phyloP scores from a whole-genome alignment of 2,797 vertebrate genomes.

The Macropus fuliginosus region DNA sequence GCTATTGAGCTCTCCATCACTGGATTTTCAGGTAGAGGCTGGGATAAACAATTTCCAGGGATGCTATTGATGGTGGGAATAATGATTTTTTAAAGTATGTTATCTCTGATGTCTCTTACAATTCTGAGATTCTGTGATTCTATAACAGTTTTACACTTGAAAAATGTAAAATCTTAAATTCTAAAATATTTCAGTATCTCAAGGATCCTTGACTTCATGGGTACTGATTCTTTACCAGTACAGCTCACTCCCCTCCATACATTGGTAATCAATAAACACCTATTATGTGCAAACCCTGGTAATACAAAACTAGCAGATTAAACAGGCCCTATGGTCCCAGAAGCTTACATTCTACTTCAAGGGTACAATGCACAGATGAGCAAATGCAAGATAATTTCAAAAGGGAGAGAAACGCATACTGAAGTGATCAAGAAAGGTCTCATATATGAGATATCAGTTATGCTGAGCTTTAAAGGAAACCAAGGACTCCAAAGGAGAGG shows the following conservation, averaged over 20 bases:
- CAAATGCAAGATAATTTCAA: neutral
- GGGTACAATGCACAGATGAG: neutral
- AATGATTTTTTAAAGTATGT: neutral
- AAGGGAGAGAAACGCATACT: neutral
- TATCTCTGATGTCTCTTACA: neutral
- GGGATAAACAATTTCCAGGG: neutral
- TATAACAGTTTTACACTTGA: neutral
- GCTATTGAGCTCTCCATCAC: neutral
- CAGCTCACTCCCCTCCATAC: neutral
- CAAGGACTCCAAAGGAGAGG: neutral
- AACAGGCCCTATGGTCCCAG: neutral
- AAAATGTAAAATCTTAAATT: neutral
- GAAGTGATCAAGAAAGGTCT: neutral
- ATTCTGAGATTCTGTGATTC: neutral
- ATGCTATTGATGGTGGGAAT: neutral
- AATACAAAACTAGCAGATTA: neutral
- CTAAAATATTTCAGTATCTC: neutral
- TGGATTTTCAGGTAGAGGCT: neutral
- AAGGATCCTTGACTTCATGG: neutral
- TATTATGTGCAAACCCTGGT: neutral
- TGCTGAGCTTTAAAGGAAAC: neutral
- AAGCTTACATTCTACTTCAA: neutral
- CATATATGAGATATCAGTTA: neutral
- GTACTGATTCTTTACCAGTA: neutral
- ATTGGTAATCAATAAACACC: neutral